These are phyloP conservation scores for Cavia aperea DNA, from an alignment of 2,113 vertebrate species.

Conservation along the genomic window DNA sequence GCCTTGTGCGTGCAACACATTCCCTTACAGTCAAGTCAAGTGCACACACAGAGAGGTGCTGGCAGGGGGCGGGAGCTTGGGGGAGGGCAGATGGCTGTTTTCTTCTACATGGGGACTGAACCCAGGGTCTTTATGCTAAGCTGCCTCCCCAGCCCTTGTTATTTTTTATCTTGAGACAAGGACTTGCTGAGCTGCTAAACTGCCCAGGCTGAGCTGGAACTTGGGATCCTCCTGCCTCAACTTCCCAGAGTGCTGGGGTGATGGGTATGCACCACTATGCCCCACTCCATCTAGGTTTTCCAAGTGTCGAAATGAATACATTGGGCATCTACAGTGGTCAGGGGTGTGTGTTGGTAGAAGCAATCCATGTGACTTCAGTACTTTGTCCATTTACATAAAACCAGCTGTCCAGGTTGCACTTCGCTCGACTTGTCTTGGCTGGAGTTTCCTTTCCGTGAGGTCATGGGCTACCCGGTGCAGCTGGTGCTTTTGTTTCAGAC, in stretches of 20 bases:
- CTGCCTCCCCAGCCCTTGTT: background rate
- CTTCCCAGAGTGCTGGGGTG: background rate
- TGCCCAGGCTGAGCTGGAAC: background rate
- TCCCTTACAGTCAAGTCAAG: background rate
- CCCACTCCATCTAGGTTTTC: background rate
- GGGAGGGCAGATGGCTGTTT: background rate
- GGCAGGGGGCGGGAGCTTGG: background rate
- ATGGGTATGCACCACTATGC: background rate
- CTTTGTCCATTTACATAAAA: background rate
- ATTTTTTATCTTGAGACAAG: background rate
- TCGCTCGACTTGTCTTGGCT: background rate
- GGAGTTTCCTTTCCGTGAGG: background rate
- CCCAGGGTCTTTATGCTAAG: background rate
- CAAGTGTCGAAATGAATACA: background rate
- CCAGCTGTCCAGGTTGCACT: background rate
- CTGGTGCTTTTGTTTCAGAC: background rate
- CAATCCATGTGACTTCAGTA: background rate
- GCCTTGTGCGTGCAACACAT: background rate
- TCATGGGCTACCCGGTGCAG: background rate
- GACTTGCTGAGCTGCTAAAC: background rate
- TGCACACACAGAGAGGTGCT: background rate
- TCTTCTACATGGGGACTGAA: background rate
- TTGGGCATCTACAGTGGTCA: background rate
- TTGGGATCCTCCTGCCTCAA: background rate
- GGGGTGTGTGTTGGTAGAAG: background rate